Evolutionary conservation across 2,888 invertebrate genomes (phyloP).

Genomic region (Chelonus formosanus): DNA sequence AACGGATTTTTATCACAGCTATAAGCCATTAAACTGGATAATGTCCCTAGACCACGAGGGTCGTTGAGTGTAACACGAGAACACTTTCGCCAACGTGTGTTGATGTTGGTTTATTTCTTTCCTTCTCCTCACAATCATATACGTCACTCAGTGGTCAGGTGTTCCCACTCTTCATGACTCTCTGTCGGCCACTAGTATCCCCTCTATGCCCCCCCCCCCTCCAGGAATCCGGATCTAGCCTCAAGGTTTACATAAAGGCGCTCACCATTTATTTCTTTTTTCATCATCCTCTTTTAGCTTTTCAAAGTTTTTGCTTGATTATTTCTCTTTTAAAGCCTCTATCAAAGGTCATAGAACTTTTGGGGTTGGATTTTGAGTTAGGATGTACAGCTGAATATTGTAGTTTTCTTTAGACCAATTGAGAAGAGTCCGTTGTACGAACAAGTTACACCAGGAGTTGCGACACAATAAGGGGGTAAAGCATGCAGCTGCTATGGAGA

Average conservation of each 20-base stretch:
- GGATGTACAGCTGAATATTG: background rate
- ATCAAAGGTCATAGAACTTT: background rate
- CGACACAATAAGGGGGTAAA: conserved; percentile 47
- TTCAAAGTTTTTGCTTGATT: background rate
- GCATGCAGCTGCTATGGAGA: conserved; percentile 40
- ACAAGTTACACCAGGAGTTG: conserved; percentile 41
- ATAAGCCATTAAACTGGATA: conserved; percentile 32
- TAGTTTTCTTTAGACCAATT: background rate
- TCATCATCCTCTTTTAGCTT: conserved; percentile 23
- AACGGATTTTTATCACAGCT: background rate
- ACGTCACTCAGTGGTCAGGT: conserved; percentile 35
- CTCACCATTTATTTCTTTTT: conserved; percentile 36
- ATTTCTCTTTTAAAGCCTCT: background rate
- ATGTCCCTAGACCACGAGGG: conserved; percentile 40
- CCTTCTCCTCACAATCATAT: conserved; percentile 17
- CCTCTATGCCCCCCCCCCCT: conserved; percentile 35
- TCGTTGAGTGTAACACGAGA: conserved; percentile 49
- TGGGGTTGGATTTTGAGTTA: background rate
- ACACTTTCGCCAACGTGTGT: conserved; percentile 58
- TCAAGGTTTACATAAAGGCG: conserved; percentile 63
- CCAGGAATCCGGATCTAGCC: conserved; percentile 62
- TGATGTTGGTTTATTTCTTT: conserved; percentile 13
- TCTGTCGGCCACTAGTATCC: conserved; percentile 7
- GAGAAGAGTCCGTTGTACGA: conserved; percentile 43
- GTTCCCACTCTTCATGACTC: conserved; percentile 20